A percentile compares a stretch with the other conserved stretches of the same genome.
Conservation (phyloP, 1,140 invertebrate genomes). For the Adelges cooleyi region DNA sequence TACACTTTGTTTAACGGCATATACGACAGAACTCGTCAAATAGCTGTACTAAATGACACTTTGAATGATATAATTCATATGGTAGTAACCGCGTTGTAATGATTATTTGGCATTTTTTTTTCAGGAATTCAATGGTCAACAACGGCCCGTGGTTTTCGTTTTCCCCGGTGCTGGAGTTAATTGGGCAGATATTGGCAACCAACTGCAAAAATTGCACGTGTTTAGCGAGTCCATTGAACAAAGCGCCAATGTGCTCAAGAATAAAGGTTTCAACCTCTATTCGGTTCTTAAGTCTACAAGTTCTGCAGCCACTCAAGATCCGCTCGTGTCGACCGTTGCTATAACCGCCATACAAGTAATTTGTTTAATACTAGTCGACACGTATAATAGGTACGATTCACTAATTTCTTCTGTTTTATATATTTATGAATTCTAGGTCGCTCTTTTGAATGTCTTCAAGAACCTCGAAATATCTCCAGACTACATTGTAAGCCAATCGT, state of each 20-base stretch:
- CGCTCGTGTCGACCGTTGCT: constrained; percentile 49
- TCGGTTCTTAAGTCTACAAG: constrained; percentile 46
- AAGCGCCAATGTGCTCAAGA: constrained; percentile 34
- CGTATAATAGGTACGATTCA: no score
- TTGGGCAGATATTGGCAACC: constrained; percentile 49
- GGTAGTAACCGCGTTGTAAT: no score
- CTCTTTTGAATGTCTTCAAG: constrained; percentile 60
- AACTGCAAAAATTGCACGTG: constrained; percentile 44
- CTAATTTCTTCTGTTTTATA: no score
- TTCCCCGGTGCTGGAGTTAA: constrained; percentile 55
- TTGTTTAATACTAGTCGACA: no score
- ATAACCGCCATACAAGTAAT: constrained; percentile 54
- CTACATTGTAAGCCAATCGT: constrained; percentile 77
- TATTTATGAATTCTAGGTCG: constrained; percentile 50
- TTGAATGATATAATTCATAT: no score
- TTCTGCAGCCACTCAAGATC: constrained; percentile 40
- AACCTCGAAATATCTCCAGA: constrained; percentile 59
- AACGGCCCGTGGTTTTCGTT: constrained; percentile 47
- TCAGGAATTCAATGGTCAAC: constrained; percentile 31
- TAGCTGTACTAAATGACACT: neutral
- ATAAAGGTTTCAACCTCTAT: constrained; percentile 44
- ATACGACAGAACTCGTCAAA: neutral
- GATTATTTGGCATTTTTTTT: constrained; percentile 36
- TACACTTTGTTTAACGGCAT: constrained; percentile 49
- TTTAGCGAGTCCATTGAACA: constrained; percentile 45